Conservation (phyloP, 92 coral and sea anemone genomes). For the Muricea muricata region DNA sequence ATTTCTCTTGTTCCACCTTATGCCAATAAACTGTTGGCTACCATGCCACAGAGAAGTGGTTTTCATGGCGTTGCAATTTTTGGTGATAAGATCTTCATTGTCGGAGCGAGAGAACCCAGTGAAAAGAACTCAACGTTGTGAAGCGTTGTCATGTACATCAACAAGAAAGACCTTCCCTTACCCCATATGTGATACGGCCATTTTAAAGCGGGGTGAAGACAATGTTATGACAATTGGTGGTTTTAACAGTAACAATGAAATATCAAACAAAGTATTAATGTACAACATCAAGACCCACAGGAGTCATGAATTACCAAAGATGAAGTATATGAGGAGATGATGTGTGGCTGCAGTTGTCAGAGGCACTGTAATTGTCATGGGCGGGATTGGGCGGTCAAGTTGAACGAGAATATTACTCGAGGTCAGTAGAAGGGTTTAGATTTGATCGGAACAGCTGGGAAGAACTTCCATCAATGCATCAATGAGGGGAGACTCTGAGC, state of each 20-base stretch:
- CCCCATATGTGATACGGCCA: constrained; percentile 2
- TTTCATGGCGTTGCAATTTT: neutral
- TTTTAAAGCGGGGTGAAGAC: neutral
- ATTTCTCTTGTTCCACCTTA: neutral
- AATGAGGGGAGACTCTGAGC: too few species aligned
- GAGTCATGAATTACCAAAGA: constrained; percentile 71
- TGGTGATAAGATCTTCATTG: neutral
- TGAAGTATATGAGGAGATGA: constrained; percentile 84
- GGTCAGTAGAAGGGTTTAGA: constrained; percentile 74
- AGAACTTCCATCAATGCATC: too few species aligned
- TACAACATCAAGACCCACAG: constrained; percentile 75
- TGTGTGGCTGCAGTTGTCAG: constrained; percentile 77
- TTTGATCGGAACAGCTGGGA: neutral
- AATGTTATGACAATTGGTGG: neutral
- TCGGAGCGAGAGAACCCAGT: neutral
- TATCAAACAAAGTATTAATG: neutral
- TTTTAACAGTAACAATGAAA: neutral
- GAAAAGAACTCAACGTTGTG: neutral
- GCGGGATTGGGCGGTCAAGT: constrained; percentile 91
- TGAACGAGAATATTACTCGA: constrained; percentile 60
- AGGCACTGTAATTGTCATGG: constrained; percentile 76
- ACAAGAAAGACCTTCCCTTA: neutral
- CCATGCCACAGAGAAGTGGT: neutral
- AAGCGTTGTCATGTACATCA: neutral
- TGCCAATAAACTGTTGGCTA: neutral